Evolutionary conservation across 2,113 vertebrate species (phyloP), one percentile per base, ranked within the genome.

Genomic region (Sinocyclocheilus anophthalmus): DNA sequence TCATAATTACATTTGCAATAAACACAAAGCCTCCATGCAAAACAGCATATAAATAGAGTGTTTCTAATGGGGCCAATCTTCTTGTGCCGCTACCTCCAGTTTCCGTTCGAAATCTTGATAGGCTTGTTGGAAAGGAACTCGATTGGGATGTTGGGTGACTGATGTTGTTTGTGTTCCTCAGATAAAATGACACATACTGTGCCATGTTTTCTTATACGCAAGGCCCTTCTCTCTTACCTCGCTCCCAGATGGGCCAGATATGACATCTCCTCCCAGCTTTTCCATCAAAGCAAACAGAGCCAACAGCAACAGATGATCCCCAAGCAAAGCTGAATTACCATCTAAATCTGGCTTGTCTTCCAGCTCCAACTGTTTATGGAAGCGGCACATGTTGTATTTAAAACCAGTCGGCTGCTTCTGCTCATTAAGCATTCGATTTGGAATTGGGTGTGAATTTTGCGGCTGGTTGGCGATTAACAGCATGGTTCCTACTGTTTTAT

Each of bases 251-350:
- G 79, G 50, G 72, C 45, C 70, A 77, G 63, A 76, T 76, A 53
- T 61, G 59, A 67, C 4, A 42, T 82, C 65, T 26, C 30, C 77
- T 79, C 37, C 26, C 13, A 77, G 65, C 45, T 72, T 42, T 81
- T 57, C 22, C 48, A 84, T 61, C 65, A 73, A 59, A 63, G 75
- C 57, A 85, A 57, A 53, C 75, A 6, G 67, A 77, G 81, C 88
- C 81, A 82, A 81, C 39, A 61, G 86, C 76, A 88, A 78, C 88
- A 87, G 76, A 80, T 55, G 84, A 88, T 88, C 79, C 90, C 89
- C 61, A 42, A 89, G 77, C 73, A 82, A 79, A 65, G 18, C 72
- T 77, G 85, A 86, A 86, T 88, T 86, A 86, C 72, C 84, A 84
- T 85, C 72, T n/a, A 85, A 78, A 85, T 85, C 82, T 85, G 84